Conservation (phyloP, 2,113 vertebrate genomes). For the Turnix velox region DNA sequence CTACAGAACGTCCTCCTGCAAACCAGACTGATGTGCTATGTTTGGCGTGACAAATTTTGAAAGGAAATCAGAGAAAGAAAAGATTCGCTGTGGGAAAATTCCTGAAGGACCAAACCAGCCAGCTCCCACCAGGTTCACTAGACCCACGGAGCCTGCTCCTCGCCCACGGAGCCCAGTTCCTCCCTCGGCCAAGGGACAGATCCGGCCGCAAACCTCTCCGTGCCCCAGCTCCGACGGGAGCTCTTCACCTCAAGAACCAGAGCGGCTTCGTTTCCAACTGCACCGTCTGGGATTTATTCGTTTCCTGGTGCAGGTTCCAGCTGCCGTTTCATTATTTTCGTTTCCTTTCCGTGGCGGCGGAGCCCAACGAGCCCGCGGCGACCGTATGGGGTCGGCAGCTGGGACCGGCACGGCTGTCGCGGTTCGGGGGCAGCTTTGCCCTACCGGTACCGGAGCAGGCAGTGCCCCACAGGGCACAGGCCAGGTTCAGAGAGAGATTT, state of each 20-base stretch:
- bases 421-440: neutral
- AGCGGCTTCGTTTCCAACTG: neutral
- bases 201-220: neutral
- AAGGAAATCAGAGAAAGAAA: neutral
- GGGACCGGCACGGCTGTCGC: too few species aligned
- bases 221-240: neutral
- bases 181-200: neutral
- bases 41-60: neutral
- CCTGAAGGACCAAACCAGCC: neutral
- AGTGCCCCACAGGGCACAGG: neutral
- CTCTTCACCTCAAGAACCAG: fast-evolving
- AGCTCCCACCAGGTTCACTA: neutral
- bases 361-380: neutral
- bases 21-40: neutral
- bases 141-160: neutral
- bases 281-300: neutral
- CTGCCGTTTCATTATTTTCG: neutral
- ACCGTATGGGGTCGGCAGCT: neutral
- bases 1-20: neutral
- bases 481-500: fast-evolving
- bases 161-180: neutral
- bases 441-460: neutral
- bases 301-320: neutral
- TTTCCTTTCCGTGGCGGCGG: neutral
- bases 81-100: neutral